Percentiles rank a stretch among this genome's conserved stretches.
These are phyloP conservation scores for Drosophila gaucha DNA, from an alignment of 2,888 invertebrate genomes.

Conservation along the genomic window DNA sequence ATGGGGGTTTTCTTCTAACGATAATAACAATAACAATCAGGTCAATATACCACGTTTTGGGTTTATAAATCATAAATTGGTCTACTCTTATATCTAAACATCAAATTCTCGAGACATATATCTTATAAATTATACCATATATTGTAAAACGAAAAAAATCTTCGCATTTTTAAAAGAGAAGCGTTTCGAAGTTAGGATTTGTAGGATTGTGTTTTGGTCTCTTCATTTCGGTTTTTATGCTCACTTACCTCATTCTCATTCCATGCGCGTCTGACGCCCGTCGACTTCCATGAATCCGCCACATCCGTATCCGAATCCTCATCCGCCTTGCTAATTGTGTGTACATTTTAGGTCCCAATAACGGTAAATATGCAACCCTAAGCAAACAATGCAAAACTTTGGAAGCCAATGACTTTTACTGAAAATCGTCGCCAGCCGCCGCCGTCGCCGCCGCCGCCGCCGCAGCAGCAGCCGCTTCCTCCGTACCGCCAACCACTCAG, in stretches of 20 bases:
- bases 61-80: too few species aligned
- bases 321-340: constrained; percentile 75
- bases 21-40: too few species aligned
- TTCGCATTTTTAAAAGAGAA: too few species aligned
- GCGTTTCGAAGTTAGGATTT: neutral
- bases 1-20: too few species aligned
- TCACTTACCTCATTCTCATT: constrained; percentile 42
- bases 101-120: too few species aligned
- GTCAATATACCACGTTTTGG: too few species aligned
- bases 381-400: constrained; percentile 98
- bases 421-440: constrained; percentile 89
- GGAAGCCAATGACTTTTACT: constrained; percentile 97
- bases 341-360: constrained; percentile 87
- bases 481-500: constrained; percentile 83
- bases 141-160: too few species aligned
- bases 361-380: constrained; percentile 96
- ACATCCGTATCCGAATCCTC: constrained; percentile 61
- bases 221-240: too few species aligned
- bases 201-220: neutral
- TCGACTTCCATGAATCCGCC: constrained; percentile 36
- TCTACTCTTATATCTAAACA: too few species aligned
- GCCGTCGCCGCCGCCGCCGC: constrained; percentile 83
- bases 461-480: constrained; percentile 58
- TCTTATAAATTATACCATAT: too few species aligned
- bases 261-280: constrained; percentile 45